Evolutionary conservation across 1,140 invertebrate species (phyloP), one percentile per base, ranked within the genome.

Genomic region (Drosophila busckii): DNA sequence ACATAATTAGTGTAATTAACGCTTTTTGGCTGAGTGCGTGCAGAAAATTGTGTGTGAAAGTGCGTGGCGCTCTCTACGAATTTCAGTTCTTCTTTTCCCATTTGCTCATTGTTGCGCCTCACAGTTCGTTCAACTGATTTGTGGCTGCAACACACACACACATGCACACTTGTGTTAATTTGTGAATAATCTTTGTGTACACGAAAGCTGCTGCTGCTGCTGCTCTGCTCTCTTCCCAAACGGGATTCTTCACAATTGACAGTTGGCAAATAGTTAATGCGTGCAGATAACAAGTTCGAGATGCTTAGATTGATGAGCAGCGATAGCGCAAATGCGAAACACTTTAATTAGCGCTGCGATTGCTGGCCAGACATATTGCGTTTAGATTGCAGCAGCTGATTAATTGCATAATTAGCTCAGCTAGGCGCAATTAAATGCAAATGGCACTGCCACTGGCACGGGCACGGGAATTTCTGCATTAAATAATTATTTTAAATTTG

Each of bases 1-100:
- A 75, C 65, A 80, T 80, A 80, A 80, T 80, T 80, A 80, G 76
- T 80, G 75, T 80, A 80, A 80, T 80, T 80, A 80, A 80, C 75
- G 75, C 75, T 80, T 82, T 80, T 80, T 80, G 75, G 75, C 69
- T 82, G 75, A 80, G 55, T 80, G 75, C 75, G 75, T 80, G 75
- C 75, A 80, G 75, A 80, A 80, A 80, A 82, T 80, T 80, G 75
- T 82, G 73, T 80, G 73, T 80, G 75, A 80, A 80, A 80, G 73
- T 80, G 73, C 73, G 73, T 82, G 75, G 75, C 54, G 64, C 71
- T 67, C 67, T 70, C 63, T 44, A n/a, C n/a, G 68, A 38, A 64
- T 80, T 46, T 65, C 62, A 34, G 62, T 64, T 67, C 78, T 56
- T 75, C 20, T 70, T 70, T 78, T 50, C 37, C 60, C 59, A 50